Percentiles rank a stretch among this genome's conserved stretches.
Conservation (phyloP, 2,113 vertebrate species). For the Charina bottae region DNA sequence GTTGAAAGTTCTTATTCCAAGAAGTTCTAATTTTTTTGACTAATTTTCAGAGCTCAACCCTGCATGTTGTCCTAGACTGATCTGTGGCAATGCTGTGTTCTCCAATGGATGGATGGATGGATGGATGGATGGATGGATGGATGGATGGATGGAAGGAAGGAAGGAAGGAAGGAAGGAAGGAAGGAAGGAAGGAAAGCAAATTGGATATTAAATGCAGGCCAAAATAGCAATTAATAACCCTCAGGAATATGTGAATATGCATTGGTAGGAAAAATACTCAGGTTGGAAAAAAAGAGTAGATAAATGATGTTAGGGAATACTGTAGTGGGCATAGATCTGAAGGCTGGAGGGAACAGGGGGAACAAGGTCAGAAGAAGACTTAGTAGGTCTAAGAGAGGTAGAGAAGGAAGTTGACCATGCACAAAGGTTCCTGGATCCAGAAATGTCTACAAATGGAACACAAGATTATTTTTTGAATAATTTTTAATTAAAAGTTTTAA, state of each 20-base stretch:
- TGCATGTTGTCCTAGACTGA: slow-evolving; percentile 3
- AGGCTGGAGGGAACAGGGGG: slow-evolving; percentile 9
- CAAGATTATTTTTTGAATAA: not conserved
- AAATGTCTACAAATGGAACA: not conserved
- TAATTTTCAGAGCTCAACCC: not conserved
- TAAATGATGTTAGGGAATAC: not conserved
- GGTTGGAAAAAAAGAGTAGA: not conserved
- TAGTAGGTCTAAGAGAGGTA: not conserved
- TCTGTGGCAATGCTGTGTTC: not conserved
- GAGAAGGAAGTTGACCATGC: slow-evolving; percentile 9
- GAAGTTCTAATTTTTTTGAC: not conserved
- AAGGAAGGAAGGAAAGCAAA: not conserved
- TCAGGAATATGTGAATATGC: slow-evolving; percentile 21
- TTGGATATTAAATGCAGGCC: not conserved
- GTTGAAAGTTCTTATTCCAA: not conserved
- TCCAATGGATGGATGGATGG: not conserved
- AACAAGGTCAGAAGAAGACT: slow-evolving; percentile 18
- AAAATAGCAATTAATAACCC: not conserved
- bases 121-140: too few species aligned
- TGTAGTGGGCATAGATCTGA: not conserved
- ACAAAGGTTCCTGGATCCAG: not conserved
- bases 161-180: too few species aligned
- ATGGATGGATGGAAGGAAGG: too few species aligned
- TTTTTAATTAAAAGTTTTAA: too few species aligned
- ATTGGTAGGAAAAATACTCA: not conserved